Base-by-base conservation (phyloP, 2,797 vertebrate species). In the Hirundo rustica region DNA sequence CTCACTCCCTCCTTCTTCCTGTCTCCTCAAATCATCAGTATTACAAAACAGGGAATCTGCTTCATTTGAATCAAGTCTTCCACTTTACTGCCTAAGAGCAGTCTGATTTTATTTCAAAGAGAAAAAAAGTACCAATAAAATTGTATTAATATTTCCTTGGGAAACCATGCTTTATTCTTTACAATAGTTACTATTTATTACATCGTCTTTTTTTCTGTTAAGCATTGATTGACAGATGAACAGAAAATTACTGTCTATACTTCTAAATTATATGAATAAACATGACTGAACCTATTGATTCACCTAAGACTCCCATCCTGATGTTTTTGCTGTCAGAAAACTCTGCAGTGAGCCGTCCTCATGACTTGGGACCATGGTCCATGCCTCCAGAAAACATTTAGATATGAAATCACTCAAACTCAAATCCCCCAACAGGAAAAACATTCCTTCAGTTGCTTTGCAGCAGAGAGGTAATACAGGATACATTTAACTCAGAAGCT, bases 301-400 rank as follows among this genome's bases (percentile, higher is more conserved):
- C 45, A 79, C 25, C 12, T n/a, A 36, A n/a, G 36, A 58, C 38
- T 76, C 54, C 36, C 25, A 71, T 71, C 30, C 64, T 72, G 22
- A 79, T 57, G 11, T 29, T 89, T 85, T 58, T 74, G 48, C 57
- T 67, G 50, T 74, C 57, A 91, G 57, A 42, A 85, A 92, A 87
- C 64, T 74, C 80, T 85, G 61, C 34, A 71, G 6, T 62, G 92
- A 74, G 47, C 11, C 3, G 3, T 32, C 25, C 17, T 57, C 6
- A 0, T 73, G 40, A 64, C 58, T 53, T 20, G 70, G 30, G 29
- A 88, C 61, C 29, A 25, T 15, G 34, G 64, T 16, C 25, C 23
- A 38, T 60, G 18, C 25, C 74, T 79, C 80, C 57, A 95, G 73
- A 77, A 94, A 84, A 75, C 25, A 54, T 38, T 74, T 71, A 68